Evolutionary conservation across 2,113 vertebrate genomes (phyloP), one percentile per base, ranked within the genome.

Genomic region (Orientallactaga bullata): DNA sequence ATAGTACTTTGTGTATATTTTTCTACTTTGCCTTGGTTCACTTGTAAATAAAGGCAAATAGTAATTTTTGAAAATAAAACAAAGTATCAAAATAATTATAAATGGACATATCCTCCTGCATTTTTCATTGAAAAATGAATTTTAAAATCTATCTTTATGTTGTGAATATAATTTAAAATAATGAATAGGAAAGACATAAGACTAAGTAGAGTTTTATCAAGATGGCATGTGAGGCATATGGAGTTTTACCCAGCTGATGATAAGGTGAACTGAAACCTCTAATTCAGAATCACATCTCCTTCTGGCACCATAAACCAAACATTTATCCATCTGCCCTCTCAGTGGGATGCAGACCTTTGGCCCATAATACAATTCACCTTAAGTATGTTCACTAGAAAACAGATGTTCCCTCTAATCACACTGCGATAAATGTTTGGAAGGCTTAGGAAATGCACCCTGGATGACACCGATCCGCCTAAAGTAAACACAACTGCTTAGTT

Each of bases 251-350:
- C 28, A 42, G 23, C 65, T 95, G 93, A 93, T 85, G 63, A 94
- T 66, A 82, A 95, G 42, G 74, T 55, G 12, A 94, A 93, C 73
- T 86, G 76, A 82, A 96, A 94, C 89, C 17, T 87, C 58, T 71
- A 95, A 94, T 71, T 91, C 47, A 85, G 16, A 96, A 90, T 30
- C 20, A 7, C 35, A 77, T 73, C n/a, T 90, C 73, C 51, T 95
- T 91, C 76, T 95, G 90, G 37, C 65, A 73, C 71, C 39, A 94
- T 88, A 92, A 97, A 71, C 28, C 17, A 80, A 92, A 86, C n/a
- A 93, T 94, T 93, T 85, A 91, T 89, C 90, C 95, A 94, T 86
- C 94, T 96, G 92, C 63, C 65, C 60, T 95, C 66, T 94, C 88
- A 84, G 79, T 78, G 39, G 68, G 88, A 66, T 92, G 68, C n/a